phyloP scores from a whole-genome alignment of 2,113 vertebrate genomes.

The Blennius ocellaris region DNA sequence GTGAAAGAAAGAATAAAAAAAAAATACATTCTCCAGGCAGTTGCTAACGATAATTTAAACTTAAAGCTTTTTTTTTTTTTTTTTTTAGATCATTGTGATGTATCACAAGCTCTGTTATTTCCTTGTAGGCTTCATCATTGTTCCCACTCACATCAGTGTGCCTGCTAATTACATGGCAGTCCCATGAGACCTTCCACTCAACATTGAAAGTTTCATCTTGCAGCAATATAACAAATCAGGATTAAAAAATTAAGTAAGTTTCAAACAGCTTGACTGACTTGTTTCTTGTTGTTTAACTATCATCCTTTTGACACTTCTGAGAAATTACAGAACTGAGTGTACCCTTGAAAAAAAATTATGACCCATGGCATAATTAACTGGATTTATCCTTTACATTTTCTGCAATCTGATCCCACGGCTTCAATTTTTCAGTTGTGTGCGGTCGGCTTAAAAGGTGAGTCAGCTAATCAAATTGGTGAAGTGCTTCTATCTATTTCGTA shows the following conservation, averaged over 20 bases:
- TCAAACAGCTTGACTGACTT: background rate
- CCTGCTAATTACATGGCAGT: background rate
- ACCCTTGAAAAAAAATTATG: too few species aligned
- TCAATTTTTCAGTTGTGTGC: conserved; percentile 19
- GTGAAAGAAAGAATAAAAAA: too few species aligned
- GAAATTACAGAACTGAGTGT: background rate
- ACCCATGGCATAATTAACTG: too few species aligned
- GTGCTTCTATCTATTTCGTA: conserved; percentile 43
- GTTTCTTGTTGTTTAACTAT: background rate
- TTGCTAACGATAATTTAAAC: too few species aligned
- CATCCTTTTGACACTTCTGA: background rate
- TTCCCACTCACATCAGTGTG: background rate
- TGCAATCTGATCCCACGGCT: conserved; percentile 26
- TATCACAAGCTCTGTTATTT: background rate
- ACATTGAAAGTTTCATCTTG: background rate
- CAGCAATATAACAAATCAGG: too few species aligned
- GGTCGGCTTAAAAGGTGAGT: conserved; percentile 49
- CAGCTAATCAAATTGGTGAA: conserved; percentile 40
- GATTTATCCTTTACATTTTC: conserved; percentile 28
- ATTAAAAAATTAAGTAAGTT: too few species aligned
- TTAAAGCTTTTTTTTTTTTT: too few species aligned
- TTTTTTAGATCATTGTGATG: background rate
- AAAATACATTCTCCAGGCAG: too few species aligned
- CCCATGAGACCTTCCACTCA: background rate
- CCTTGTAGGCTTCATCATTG: background rate